These are phyloP conservation scores for Phoxinus dragarum DNA, from an alignment of 2,797 vertebrate species.

Conservation along the genomic window DNA sequence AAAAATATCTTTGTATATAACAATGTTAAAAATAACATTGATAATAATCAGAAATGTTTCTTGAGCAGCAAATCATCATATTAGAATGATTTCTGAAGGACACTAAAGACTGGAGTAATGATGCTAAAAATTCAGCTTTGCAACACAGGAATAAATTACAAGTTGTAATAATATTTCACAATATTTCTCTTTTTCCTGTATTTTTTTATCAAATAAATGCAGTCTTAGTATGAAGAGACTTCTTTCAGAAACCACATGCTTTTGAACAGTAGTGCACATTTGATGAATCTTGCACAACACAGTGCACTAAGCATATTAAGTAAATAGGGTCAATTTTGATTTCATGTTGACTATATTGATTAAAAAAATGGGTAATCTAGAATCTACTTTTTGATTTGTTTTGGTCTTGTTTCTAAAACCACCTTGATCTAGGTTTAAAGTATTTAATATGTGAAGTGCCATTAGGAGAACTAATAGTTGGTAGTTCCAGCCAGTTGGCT, in stretches of 20 bases:
- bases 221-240: background rate
- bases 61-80: background rate
- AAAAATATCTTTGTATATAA: background rate
- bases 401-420: background rate
- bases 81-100: background rate
- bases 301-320: background rate
- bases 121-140: background rate
- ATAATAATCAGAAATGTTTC: background rate
- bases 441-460: conserved; percentile 14
- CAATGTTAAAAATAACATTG: too few relatives aligned
- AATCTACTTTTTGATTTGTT: background rate
- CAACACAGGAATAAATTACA: background rate
- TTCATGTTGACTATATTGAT: background rate
- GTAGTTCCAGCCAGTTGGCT: conserved; percentile 25
- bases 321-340: background rate
- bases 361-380: background rate
- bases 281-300: background rate
- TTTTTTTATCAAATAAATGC: background rate
- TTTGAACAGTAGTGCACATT: background rate
- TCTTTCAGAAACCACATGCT: background rate
- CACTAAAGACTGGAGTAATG: background rate
- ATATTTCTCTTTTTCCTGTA: background rate
- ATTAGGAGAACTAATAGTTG: conserved; percentile 2
- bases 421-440: background rate
- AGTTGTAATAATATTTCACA: background rate